These are phyloP conservation scores for Cassiopea xamachana DNA, from an alignment of 30 jellyfish, hydroid and myxozoan genomes.

Conservation along the genomic window DNA sequence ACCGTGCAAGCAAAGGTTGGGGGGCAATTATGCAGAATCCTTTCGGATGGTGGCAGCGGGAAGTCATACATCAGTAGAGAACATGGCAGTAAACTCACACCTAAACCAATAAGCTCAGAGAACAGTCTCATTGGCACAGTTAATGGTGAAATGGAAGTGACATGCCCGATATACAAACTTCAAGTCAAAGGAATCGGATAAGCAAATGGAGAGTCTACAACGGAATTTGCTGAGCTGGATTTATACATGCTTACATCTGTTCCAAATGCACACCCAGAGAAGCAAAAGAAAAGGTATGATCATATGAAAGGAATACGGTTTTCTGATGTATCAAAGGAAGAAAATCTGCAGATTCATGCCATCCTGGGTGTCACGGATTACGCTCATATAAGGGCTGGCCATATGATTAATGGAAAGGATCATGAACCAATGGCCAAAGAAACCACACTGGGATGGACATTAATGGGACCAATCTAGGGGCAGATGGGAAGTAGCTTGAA, in stretches of 20 bases:
- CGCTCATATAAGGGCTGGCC: not conserved
- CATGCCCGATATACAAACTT: conserved; percentile 40
- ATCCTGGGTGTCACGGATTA: conserved; percentile 37
- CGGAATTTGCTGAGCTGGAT: not conserved
- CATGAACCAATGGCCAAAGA: not conserved
- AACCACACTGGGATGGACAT: not conserved
- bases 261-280: conserved; percentile 10
- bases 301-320: conserved; percentile 58
- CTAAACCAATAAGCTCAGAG: conserved; percentile 17
- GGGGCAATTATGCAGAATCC: conserved; percentile 19
- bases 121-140: conserved; percentile 50
- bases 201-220: conserved; percentile 21
- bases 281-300: conserved; percentile 16
- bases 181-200: conserved; percentile 48
- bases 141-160: conserved; percentile 39
- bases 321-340: conserved; percentile 55
- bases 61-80: conserved; percentile 43
- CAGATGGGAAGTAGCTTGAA: not conserved
- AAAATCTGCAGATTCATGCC: conserved; percentile 50
- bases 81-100: conserved; percentile 22
- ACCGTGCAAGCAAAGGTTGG: conserved; percentile 27
- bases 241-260: not conserved
- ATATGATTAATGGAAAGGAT: not conserved
- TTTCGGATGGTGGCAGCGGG: conserved; percentile 59
- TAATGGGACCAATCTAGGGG: not conserved